A percentile compares a stretch with the other conserved stretches of the same genome.
phyloP scores from a whole-genome alignment of 2,113 vertebrate species.

The Coptodon rendalli region DNA sequence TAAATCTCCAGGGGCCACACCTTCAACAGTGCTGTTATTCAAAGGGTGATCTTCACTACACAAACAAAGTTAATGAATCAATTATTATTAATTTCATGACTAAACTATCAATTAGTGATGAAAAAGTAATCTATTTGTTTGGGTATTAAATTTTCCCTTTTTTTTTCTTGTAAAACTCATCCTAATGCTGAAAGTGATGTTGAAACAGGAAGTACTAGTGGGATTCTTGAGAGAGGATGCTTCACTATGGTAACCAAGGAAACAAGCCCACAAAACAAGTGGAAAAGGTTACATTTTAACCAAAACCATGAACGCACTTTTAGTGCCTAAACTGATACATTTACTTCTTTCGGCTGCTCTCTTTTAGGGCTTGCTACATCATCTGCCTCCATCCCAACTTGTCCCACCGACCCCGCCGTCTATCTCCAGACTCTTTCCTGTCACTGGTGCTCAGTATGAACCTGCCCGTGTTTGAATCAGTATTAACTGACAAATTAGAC shows the following conservation, averaged over 20 bases:
- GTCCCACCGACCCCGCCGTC: rapidly evolving
- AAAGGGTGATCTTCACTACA: neutral
- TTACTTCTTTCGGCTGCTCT: rapidly evolving
- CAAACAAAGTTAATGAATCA: neutral
- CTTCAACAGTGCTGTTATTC: neutral
- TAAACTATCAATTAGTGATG: neutral
- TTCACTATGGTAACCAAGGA: neutral
- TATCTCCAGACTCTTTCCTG: neutral
- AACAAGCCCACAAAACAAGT: neutral
- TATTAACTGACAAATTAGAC: neutral
- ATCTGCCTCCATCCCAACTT: neutral
- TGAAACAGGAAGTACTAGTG: neutral
- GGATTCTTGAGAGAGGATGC: neutral
- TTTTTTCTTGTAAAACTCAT: neutral
- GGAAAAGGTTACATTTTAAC: neutral
- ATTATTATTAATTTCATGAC: neutral
- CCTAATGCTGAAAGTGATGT: neutral
- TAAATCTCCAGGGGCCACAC: neutral
- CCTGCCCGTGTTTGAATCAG: neutral
- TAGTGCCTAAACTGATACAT: neutral
- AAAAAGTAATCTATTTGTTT: neutral
- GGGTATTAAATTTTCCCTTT: rapidly evolving
- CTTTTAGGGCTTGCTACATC: neutral
- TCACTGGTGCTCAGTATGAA: neutral
- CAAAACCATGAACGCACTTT: neutral